These are phyloP conservation scores for Hylaea fasciaria DNA, from an alignment of 2,888 invertebrate species.

Conservation along the genomic window DNA sequence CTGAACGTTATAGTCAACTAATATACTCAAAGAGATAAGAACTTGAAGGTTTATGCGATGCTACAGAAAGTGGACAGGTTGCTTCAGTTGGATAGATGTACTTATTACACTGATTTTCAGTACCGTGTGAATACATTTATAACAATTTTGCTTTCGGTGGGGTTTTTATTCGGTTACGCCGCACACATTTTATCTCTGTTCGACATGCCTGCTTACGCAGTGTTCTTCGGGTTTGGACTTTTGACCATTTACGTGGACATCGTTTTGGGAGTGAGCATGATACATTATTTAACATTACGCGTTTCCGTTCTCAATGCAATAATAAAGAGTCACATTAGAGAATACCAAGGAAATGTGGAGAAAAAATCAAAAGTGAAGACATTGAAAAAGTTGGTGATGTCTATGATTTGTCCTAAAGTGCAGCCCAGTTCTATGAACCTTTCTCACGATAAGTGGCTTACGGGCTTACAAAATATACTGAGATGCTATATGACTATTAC, in stretches of 20 bases:
- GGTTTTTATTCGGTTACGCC: slow-evolving; percentile 41
- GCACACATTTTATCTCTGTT: slow-evolving; percentile 33
- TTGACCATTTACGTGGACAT: slow-evolving; percentile 46
- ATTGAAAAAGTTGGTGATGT: slow-evolving; percentile 10
- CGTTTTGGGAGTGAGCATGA: slow-evolving; percentile 39
- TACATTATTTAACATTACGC: slow-evolving; percentile 47
- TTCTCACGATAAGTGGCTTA: slow-evolving; percentile 36
- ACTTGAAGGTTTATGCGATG: slow-evolving; percentile 41
- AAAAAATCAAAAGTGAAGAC: slow-evolving; percentile 15
- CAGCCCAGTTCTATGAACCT: slow-evolving; percentile 7
- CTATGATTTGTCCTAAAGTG: slow-evolving; percentile 20
- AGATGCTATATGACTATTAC: slow-evolving; percentile 45
- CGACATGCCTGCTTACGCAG: slow-evolving; percentile 36
- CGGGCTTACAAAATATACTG: slow-evolving; percentile 46
- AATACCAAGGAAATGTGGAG: slow-evolving; percentile 8
- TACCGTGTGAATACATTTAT: slow-evolving; percentile 37
- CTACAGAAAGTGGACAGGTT: slow-evolving; percentile 50
- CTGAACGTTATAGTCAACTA: slow-evolving; percentile 40
- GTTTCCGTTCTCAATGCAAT: slow-evolving; percentile 46
- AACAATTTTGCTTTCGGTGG: slow-evolving; percentile 26
- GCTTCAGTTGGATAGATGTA: slow-evolving; percentile 37
- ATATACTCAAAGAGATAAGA: slow-evolving; percentile 40
- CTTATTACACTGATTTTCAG: slow-evolving; percentile 38
- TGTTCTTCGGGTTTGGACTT: slow-evolving; percentile 31
- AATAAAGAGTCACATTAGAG: slow-evolving; percentile 27